phyloP scores from a whole-genome alignment of 1,140 invertebrate species.

The Pogonomyrmex barbatus region DNA sequence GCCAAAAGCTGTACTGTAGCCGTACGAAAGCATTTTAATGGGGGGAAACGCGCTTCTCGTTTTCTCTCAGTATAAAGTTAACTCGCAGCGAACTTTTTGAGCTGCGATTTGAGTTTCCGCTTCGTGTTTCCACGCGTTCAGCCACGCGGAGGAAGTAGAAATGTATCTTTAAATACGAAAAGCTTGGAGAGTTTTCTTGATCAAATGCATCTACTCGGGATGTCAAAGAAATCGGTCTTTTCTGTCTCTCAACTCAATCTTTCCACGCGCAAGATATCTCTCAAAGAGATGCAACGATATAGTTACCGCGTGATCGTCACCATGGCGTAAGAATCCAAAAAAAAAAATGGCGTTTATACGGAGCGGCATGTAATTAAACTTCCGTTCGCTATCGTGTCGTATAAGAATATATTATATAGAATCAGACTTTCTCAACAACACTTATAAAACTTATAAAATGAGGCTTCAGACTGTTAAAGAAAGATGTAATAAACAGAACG shows the following conservation, averaged over 20 bases:
- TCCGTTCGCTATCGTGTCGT: not conserved
- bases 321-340: not conserved
- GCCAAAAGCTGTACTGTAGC: not conserved
- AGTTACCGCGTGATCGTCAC: slow-evolving; percentile 24
- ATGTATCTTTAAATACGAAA: slow-evolving; percentile 45
- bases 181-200: slow-evolving; percentile 31
- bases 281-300: slow-evolving; percentile 33
- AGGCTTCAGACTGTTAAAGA: not conserved
- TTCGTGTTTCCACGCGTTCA: not conserved
- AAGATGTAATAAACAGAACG: not conserved
- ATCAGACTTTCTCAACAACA: not conserved
- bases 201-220: slow-evolving; percentile 27
- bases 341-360: slow-evolving; percentile 21
- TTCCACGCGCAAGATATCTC: slow-evolving; percentile 33
- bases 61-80: slow-evolving; percentile 7
- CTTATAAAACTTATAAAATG: slow-evolving; percentile 38
- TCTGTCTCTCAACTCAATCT: not conserved
- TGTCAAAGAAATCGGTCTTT: slow-evolving; percentile 39
- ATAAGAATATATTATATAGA: not conserved
- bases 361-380: slow-evolving; percentile 48
- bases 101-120: slow-evolving; percentile 45
- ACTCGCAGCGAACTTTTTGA: slow-evolving; percentile 32
- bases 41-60: not conserved
- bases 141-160: not conserved
- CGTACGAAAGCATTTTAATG: slow-evolving; percentile 36